Evolutionary conservation across 92 coral and sea anemone genomes (phyloP), one percentile per base, ranked within the genome.

Genomic region (Palythoa heliodiscus): DNA sequence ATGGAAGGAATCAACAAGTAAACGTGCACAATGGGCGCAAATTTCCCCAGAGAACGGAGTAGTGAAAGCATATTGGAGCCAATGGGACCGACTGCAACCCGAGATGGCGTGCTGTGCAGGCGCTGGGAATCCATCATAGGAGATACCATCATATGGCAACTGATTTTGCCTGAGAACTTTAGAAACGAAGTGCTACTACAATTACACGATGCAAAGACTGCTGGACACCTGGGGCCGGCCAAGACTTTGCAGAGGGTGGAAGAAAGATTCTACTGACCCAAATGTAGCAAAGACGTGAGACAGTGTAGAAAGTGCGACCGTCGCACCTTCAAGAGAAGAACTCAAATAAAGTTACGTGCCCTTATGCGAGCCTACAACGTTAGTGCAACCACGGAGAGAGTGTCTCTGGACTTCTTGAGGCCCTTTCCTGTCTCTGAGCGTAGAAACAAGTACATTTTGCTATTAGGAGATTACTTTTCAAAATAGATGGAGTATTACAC

Each of bases 371-470:
- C 86, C 7, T 78, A 77, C 75, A 87, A 87, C 76, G 83, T 73
- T 87, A 80, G 86, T 23, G 81, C 81, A 37, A 86, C 86, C 16
- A 69, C 70, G 68, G 82, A 87, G 76, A 80, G 90, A 43, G 68
- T 80, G 17, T 87, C 86, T 13, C 63, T 81, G 0, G 85, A 78
- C 79, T 58, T 87, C 72, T 40, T 81, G 11, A 77, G 88, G 6
- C 85, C 86, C 25, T 82, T 87, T 4, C 67, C 90, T 35, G 4
- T 38, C 39, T 24, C 78, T 0, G 79, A 72, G 25, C 75, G 48
- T 16, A 85, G 90, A 2, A 87, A 87, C 90, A 72, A 40, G 69
- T 87, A 81, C 71, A 16, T 87, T 14, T 80, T 87, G 19, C 87
- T 87, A 2, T 16, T 80, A 11, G 76, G 86, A 16, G 90, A 80